Base-by-base conservation (phyloP, 2,888 invertebrate genomes). In the Lampropteryx suffumata region DNA sequence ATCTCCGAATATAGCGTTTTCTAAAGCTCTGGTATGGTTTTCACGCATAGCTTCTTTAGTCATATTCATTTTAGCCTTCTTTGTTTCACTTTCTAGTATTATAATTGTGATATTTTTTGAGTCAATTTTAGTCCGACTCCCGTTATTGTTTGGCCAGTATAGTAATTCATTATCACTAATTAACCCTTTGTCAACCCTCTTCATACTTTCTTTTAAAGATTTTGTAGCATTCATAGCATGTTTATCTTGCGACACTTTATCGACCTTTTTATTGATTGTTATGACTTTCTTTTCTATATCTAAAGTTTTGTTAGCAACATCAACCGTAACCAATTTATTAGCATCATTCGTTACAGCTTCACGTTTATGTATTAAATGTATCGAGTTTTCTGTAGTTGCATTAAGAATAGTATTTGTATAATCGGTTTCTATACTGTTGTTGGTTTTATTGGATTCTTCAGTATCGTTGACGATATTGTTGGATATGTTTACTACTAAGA, bases 1-100 rank as follows among this genome's bases (percentile, higher is more conserved):
- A 28, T 85, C 71, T 17, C 85, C 85, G 54, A 88, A 88, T 74
- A 88, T 82, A 32, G 81, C 85, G 55, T 78, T 76, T 64, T 87
- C 83, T 50, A 87, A 58, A 17, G 71, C 76, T 50, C 62, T 67
- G 2, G 80, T 81, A 28, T 75, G 82, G 54, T 87, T 81, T 17
- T 62, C 69, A 7, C 66, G 75, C 54, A 85, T 71, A 9, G 66
- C 65, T 44, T 82, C 82, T 50, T 71, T 70, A 30, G 73, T 79
- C 56, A 87, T 73, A 52, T 85, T 86, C 12, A 84, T 33, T 56
- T 84, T 84, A 1, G 69, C 59, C 59, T 81, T 86, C 54, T 79
- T 80, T 14, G 73, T 75, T 72, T 87, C 84, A 48, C 72, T 75
- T 55, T 84, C 82, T 52, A 84, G 51, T 57, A 85, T 82, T 43